Percentiles rank a stretch among this genome's conserved stretches.
Conservation (phyloP, 2,888 invertebrate genomes). For the Embidobia sp. region DNA sequence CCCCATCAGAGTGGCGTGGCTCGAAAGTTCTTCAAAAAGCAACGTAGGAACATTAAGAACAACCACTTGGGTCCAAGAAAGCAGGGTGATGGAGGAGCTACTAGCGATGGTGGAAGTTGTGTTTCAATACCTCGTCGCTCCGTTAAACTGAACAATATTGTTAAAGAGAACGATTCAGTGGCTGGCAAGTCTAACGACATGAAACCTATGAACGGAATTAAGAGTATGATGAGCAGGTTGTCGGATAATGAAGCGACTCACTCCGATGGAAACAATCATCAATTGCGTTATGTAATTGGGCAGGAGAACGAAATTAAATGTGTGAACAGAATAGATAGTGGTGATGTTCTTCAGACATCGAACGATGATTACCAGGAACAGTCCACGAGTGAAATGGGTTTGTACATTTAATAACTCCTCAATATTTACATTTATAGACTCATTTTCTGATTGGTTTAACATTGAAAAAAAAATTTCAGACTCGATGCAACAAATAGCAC, state of each 20-base stretch:
- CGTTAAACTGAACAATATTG: slow-evolving; percentile 79
- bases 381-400: slow-evolving; percentile 55
- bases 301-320: slow-evolving; percentile 74
- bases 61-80: slow-evolving; percentile 87
- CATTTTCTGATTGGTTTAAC: no score
- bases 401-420: not conserved
- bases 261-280: slow-evolving; percentile 75
- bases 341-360: slow-evolving; percentile 43
- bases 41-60: slow-evolving; percentile 87
- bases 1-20: slow-evolving; percentile 97
- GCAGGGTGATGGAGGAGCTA: slow-evolving; percentile 83
- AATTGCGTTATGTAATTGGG: slow-evolving; percentile 79
- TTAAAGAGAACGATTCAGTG: slow-evolving; percentile 86
- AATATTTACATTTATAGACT: no score
- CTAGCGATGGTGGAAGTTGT: slow-evolving; percentile 83
- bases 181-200: slow-evolving; percentile 90
- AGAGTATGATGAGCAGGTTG: slow-evolving; percentile 87
- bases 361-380: slow-evolving; percentile 56
- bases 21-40: slow-evolving; percentile 94
- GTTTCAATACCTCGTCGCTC: slow-evolving; percentile 82
- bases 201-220: slow-evolving; percentile 84
- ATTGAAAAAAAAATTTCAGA: no score
- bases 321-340: slow-evolving; percentile 71
- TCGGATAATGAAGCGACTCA: slow-evolving; percentile 84
- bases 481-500: slow-evolving; percentile 52